Conservation (phyloP, 2,888 invertebrate genomes). For the Crossocerus cetratus region DNA sequence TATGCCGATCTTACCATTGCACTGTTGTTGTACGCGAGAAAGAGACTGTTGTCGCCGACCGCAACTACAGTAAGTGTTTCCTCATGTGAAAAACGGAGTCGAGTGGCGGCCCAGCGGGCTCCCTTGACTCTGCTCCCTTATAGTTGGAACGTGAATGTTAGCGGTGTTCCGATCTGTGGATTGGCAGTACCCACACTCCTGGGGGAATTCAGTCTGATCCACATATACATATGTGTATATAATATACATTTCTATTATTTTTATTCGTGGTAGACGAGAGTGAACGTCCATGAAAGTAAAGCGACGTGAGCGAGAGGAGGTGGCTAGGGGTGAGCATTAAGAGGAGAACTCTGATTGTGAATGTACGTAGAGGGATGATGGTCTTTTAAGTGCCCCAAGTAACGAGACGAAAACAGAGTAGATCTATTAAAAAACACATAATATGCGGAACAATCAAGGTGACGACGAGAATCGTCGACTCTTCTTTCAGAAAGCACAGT, state of each 20-base stretch:
- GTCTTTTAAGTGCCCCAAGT: constrained; percentile 44
- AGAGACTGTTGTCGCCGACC: too few relatives aligned
- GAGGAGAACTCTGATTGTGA: too few relatives aligned
- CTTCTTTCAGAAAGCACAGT: background rate
- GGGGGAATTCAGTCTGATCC: background rate
- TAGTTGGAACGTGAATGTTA: too few relatives aligned
- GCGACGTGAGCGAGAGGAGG: background rate
- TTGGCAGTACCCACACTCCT: background rate
- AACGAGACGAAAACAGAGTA: constrained; percentile 20
- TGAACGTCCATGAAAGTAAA: constrained; percentile 9
- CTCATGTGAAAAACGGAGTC: too few relatives aligned
- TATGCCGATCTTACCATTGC: background rate
- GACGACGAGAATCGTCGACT: constrained; percentile 13
- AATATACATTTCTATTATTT: constrained; percentile 23
- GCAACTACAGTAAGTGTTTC: too few relatives aligned
- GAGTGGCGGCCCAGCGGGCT: too few relatives aligned
- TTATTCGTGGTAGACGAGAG: background rate
- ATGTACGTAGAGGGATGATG: constrained; percentile 11
- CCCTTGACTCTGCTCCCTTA: too few relatives aligned
- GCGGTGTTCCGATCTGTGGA: too few relatives aligned
- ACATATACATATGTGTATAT: constrained; percentile 13
- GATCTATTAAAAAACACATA: constrained; percentile 40
- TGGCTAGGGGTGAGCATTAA: background rate
- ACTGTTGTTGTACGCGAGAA: background rate
- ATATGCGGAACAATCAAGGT: constrained; percentile 4